These are phyloP conservation scores for Numida meleagris DNA, from an alignment of 2,113 vertebrate genomes.

Conservation along the genomic window DNA sequence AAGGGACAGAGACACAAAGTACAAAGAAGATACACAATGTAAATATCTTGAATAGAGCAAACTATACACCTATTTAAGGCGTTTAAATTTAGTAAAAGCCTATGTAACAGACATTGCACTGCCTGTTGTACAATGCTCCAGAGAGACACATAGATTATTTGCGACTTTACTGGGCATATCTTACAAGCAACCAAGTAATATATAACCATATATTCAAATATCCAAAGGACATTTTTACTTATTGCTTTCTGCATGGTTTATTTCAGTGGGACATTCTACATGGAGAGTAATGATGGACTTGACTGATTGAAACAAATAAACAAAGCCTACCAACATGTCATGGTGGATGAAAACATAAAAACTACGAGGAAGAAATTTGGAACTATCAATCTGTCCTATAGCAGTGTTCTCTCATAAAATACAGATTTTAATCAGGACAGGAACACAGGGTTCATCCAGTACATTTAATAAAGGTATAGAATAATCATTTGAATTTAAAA, in stretches of 20 bases:
- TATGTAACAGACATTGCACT: neutral
- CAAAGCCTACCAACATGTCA: accelerated
- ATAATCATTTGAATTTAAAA: neutral
- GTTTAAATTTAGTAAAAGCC: neutral
- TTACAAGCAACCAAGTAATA: neutral
- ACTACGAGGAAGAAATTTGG: neutral
- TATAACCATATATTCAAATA: neutral
- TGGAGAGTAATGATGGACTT: accelerated
- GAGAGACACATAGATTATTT: neutral
- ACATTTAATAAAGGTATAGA: neutral
- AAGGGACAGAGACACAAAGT: neutral
- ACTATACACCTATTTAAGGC: neutral
- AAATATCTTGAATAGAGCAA: neutral
- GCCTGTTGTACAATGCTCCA: neutral
- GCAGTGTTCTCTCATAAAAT: neutral
- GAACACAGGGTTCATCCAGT: neutral
- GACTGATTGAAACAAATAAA: neutral
- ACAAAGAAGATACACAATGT: neutral
- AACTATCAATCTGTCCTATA: neutral
- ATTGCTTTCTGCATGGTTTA: neutral
- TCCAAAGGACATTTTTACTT: neutral
- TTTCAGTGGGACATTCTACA: neutral
- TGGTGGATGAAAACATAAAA: neutral
- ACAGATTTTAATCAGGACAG: neutral
- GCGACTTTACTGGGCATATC: neutral